Percentiles rank a stretch among this genome's conserved stretches.
phyloP scores from a whole-genome alignment of 2,113 vertebrate genomes.

The Cololabis saira region DNA sequence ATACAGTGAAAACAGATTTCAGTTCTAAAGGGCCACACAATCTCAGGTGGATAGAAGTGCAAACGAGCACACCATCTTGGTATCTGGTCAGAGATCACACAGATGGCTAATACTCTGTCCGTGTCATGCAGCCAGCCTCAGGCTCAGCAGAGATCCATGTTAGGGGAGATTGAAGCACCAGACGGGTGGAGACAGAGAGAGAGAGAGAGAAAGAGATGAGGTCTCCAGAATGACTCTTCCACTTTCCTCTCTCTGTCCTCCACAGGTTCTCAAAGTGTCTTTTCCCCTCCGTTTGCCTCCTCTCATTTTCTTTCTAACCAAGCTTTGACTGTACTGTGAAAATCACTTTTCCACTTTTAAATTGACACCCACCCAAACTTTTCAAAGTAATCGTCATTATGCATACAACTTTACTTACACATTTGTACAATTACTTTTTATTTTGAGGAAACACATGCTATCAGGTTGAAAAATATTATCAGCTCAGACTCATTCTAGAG shows the following conservation, averaged over 20 bases:
- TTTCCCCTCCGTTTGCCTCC: background rate
- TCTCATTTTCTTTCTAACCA: background rate
- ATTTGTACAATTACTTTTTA: too few relatives aligned
- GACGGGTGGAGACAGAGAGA: constrained; percentile 3
- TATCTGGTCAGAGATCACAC: constrained; percentile 61
- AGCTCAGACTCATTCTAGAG: too few relatives aligned
- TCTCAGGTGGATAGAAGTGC: constrained; percentile 21
- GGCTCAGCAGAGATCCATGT: constrained; percentile 36
- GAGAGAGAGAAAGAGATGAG: constrained; percentile 2
- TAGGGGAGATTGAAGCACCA: constrained; percentile 2
- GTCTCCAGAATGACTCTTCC: constrained; percentile 4
- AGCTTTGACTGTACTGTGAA: too few relatives aligned
- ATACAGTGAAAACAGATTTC: constrained; percentile 5
- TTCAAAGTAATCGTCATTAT: too few relatives aligned
- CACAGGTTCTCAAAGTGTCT: background rate
- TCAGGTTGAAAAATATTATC: too few relatives aligned
- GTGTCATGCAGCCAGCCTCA: constrained; percentile 32
- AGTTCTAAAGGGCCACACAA: constrained; percentile 6
- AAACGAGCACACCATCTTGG: constrained; percentile 15
- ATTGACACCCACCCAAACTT: too few relatives aligned
- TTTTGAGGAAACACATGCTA: too few relatives aligned
- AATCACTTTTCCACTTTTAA: too few relatives aligned
- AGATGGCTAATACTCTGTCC: constrained; percentile 58
- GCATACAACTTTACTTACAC: too few relatives aligned
- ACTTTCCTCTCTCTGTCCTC: constrained; percentile 4